Evolutionary conservation across 2,797 vertebrate genomes (phyloP), one percentile per base, ranked within the genome.

Genomic region (Hyperoplus immaculatus): DNA sequence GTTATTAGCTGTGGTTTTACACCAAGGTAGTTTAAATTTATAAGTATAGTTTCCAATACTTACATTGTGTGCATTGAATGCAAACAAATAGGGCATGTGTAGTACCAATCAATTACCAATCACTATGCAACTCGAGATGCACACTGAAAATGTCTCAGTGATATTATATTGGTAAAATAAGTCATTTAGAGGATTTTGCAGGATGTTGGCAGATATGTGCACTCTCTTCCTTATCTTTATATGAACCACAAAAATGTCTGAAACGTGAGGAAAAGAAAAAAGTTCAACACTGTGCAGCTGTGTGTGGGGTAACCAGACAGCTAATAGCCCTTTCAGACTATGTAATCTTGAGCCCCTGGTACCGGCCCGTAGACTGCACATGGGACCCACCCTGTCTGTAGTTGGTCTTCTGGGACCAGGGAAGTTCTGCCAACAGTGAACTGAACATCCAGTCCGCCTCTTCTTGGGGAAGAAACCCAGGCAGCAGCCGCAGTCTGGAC

Each of bases 381-480:
- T 29, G 29, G 29, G 3, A 80, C 88, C 36, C 51, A 93, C 92
- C 93, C 70, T 89, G 88, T 83, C 95, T 95, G 90, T 94, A 47
- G 84, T 97, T 97, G 36, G 95, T 96, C 88, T 98, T 96, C 92
- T 98, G 97, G 59, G 95, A 94, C 98, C 98, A 99, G 9, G 97
- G 97, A 50, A 99, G 84, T 75, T 97, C 97, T 16, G 85, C 93
- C 2, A 96, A 89, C 53, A 99, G 96, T 0, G 95, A 96, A 80
- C 96, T 95, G 91, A 99, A 96, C 84, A 96, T 95, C 96, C 97
- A 97, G 92, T 98, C 95, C 1, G 97, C 97, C 88, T 99, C 95
- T 57, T 95, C 92, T 2, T 89, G 69, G 14, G 95, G 87, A 72
- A 99, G 90, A 85, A 99, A 98, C 38, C 91, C 94, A 59, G 96